Conservation (phyloP, 2,888 invertebrate species). For the Teleiodes luculella region DNA sequence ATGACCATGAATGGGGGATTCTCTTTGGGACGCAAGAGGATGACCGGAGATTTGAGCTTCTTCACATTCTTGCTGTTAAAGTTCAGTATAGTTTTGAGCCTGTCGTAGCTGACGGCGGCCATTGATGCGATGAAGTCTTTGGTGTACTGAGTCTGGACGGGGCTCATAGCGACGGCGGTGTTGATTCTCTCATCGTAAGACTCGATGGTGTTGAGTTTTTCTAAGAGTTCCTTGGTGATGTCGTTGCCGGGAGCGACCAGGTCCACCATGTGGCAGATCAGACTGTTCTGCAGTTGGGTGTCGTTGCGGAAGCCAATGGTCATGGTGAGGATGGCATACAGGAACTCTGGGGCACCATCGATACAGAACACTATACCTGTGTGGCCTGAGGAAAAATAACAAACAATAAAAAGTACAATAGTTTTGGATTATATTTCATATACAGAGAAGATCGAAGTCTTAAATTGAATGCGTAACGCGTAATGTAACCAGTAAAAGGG, state of each 20-base stretch:
- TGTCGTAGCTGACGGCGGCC: constrained; percentile 57
- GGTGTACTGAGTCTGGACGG: constrained; percentile 59
- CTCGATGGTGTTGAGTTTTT: constrained; percentile 70
- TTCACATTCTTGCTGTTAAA: constrained; percentile 64
- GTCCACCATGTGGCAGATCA: constrained; percentile 78
- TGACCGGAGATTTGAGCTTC: constrained; percentile 78
- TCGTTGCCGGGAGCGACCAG: constrained; percentile 62
- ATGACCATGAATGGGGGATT: constrained; percentile 67
- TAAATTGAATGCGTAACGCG: too few species aligned
- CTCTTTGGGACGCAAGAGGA: constrained; percentile 81
- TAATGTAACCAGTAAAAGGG: too few species aligned
- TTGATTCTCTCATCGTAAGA: constrained; percentile 79
- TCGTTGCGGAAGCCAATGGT: constrained; percentile 66
- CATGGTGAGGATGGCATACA: constrained; percentile 76
- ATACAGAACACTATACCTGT: constrained; percentile 83
- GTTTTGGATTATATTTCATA: too few species aligned
- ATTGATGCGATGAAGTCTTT: constrained; percentile 46
- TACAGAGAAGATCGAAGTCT: too few species aligned
- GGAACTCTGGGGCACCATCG: constrained; percentile 88
- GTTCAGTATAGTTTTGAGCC: constrained; percentile 73
- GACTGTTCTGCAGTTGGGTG: constrained; percentile 73
- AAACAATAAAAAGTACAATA: not conserved
- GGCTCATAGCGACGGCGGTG: constrained; percentile 54
- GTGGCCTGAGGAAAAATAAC: constrained; percentile 44
- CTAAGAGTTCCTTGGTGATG: constrained; percentile 48